Conservation (phyloP, 2,797 vertebrate genomes). For the Aldrovandia affinis region DNA sequence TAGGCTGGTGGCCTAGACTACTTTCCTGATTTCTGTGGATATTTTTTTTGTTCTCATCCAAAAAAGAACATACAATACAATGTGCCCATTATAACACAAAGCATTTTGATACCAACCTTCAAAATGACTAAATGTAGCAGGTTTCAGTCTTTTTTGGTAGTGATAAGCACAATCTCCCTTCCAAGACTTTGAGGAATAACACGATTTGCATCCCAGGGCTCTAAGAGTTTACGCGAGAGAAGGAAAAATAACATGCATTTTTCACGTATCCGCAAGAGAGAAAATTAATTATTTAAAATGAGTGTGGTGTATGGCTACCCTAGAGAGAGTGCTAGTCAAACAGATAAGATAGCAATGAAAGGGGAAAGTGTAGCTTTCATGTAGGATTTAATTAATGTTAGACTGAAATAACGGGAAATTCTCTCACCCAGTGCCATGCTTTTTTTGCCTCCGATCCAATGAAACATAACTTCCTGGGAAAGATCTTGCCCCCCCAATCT, state of each 20-base stretch:
- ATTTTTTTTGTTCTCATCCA: neutral
- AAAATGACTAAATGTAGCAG: neutral
- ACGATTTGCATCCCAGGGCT: neutral
- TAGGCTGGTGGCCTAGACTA: neutral
- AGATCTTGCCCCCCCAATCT: neutral
- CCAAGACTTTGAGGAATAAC: neutral
- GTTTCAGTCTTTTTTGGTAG: neutral
- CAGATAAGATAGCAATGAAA: neutral
- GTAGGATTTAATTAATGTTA: neutral
- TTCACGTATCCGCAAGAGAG: neutral
- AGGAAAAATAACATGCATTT: neutral
- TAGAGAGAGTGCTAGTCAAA: neutral
- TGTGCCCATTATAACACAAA: neutral
- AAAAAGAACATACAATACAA: neutral
- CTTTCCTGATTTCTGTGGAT: neutral
- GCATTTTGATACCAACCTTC: neutral
- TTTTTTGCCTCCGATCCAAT: neutral
- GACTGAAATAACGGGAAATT: neutral
- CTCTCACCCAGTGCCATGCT: neutral
- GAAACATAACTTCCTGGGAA: neutral
- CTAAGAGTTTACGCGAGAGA: neutral
- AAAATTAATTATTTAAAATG: slow-evolving; percentile 3
- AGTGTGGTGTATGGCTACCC: neutral
- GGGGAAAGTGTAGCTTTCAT: neutral
- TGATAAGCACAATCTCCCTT: neutral